phyloP scores from a whole-genome alignment of 2,113 vertebrate genomes.

The Thunnus maccoyii region DNA sequence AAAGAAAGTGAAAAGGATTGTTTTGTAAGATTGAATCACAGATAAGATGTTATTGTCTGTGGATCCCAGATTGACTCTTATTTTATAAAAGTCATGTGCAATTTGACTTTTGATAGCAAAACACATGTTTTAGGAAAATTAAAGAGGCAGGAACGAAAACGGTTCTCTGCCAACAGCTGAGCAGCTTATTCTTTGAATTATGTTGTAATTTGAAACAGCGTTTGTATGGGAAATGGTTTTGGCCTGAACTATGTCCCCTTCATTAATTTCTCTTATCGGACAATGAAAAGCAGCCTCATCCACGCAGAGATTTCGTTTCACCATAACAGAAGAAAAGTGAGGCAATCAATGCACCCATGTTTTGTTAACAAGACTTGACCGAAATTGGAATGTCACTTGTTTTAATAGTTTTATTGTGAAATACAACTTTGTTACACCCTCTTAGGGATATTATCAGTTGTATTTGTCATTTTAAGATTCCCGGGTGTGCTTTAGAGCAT shows the following conservation, averaged over 20 bases:
- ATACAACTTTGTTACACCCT: not conserved
- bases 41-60: constrained; percentile 44
- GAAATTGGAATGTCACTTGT: not conserved
- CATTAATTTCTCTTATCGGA: constrained; percentile 45
- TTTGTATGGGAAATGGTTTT: constrained; percentile 19
- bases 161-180: constrained; percentile 34
- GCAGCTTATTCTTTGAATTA: constrained; percentile 8
- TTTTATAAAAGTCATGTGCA: constrained; percentile 31
- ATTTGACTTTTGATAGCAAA: constrained; percentile 25
- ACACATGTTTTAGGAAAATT: constrained; percentile 43
- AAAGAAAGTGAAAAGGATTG: not conserved
- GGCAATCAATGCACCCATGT: not conserved
- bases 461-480: not conserved
- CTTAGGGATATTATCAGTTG: not conserved
- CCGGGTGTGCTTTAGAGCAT: not conserved
- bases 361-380: constrained; percentile 18
- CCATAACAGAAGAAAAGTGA: constrained; percentile 21
- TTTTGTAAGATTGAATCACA: constrained; percentile 17
- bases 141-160: constrained; percentile 20
- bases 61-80: constrained; percentile 6
- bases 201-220: constrained; percentile 33
- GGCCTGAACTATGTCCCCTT: not conserved
- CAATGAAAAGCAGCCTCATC: constrained; percentile 24
- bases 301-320: constrained; percentile 23
- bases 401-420: constrained; percentile 18